phyloP scores from a whole-genome alignment of 2,888 invertebrate genomes.

The Clunio marinus region DNA sequence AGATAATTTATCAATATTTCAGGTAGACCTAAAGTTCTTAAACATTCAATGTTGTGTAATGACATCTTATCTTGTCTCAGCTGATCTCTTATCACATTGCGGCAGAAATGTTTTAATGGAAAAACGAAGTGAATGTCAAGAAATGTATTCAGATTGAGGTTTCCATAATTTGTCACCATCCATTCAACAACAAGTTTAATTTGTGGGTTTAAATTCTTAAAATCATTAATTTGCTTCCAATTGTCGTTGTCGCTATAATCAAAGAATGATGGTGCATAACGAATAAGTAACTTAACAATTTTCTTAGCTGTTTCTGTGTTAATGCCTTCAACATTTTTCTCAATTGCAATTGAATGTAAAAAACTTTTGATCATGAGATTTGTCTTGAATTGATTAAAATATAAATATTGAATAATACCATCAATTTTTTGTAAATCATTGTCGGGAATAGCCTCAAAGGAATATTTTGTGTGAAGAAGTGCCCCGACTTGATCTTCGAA shows the following conservation, averaged over 20 bases:
- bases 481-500: conserved; percentile 24
- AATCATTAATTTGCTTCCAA: conserved; percentile 25
- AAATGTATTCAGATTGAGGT: neutral
- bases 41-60: neutral
- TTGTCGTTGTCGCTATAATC: neutral
- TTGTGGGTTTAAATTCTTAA: neutral
- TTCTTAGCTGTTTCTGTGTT: neutral
- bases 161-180: conserved; percentile 13
- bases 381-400: neutral
- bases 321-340: neutral
- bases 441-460: neutral
- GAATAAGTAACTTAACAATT: neutral
- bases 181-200: neutral
- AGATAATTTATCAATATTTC: conserved; percentile 1
- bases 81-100: neutral
- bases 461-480: neutral
- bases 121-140: neutral
- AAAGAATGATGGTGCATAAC: neutral
- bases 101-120: conserved; percentile 7
- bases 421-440: neutral
- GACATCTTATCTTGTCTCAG: neutral
- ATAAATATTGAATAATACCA: neutral
- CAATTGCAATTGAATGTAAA: conserved; percentile 18
- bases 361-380: neutral
- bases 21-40: neutral